A percentile compares a stretch with the other conserved stretches of the same genome.
Evolutionary conservation across 2,888 invertebrate genomes (phyloP).

Genomic region (Cephalotes varians): DNA sequence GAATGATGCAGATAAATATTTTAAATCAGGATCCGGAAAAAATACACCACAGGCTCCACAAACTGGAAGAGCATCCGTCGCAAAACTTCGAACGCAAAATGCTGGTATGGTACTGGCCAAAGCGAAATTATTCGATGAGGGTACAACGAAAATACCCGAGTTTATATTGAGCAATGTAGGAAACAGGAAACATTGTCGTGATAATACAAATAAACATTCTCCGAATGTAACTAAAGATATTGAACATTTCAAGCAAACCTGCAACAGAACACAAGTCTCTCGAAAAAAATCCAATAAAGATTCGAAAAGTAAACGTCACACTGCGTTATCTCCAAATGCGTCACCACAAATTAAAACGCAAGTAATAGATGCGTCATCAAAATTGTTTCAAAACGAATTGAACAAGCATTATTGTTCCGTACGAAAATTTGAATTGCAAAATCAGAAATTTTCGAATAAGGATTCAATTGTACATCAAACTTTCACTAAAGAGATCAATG

Average conservation of each 20-base stretch:
- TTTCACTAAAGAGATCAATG: slow-evolving; percentile 5
- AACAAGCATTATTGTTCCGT: slow-evolving; percentile 15
- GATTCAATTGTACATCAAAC: slow-evolving; percentile 7
- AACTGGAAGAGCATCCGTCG: slow-evolving; percentile 91
- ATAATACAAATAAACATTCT: slow-evolving; percentile 35
- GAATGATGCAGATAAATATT: slow-evolving; percentile 87
- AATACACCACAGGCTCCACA: slow-evolving; percentile 84
- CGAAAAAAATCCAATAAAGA: slow-evolving; percentile 56
- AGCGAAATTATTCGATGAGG: slow-evolving; percentile 91
- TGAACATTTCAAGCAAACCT: slow-evolving; percentile 17
- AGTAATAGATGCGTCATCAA: neutral
- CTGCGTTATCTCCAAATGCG: slow-evolving; percentile 19
- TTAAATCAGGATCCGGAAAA: slow-evolving; percentile 82
- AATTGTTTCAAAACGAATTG: slow-evolving; percentile 22
- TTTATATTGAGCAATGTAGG: neutral
- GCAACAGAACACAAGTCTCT: slow-evolving; percentile 30
- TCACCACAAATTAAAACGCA: slow-evolving; percentile 18
- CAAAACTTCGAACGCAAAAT: slow-evolving; percentile 90
- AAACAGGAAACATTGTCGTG: slow-evolving; percentile 50
- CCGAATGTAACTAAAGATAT: slow-evolving; percentile 29
- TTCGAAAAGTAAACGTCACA: slow-evolving; percentile 33
- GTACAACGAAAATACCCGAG: slow-evolving; percentile 59
- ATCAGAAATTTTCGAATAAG: slow-evolving; percentile 29
- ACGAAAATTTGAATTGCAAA: slow-evolving; percentile 33
- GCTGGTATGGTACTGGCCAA: slow-evolving; percentile 93